phyloP scores from a whole-genome alignment of 2,888 invertebrate genomes.

The Drosophila seclusa region DNA sequence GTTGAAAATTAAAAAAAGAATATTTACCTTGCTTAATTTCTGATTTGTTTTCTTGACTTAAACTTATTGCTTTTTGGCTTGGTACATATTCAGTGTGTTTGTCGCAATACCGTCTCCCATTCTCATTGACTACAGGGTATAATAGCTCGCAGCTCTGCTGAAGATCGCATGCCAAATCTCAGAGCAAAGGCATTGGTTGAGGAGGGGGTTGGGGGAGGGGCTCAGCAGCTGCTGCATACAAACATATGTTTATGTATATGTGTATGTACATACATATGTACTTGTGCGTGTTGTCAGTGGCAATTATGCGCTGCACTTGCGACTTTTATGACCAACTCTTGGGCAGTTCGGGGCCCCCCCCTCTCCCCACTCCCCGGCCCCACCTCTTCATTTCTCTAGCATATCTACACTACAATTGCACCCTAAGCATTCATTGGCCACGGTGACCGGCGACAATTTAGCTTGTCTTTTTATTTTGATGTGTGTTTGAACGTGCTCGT shows the following conservation, averaged over 20 bases:
- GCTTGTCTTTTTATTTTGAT: constrained; percentile 2
- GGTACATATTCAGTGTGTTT: neutral
- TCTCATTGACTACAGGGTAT: constrained; percentile 22
- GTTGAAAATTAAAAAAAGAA: neutral
- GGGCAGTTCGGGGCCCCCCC: constrained; percentile 12
- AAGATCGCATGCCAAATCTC: constrained; percentile 45
- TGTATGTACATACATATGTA: neutral
- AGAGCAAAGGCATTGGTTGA: neutral
- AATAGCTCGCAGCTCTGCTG: constrained; percentile 11
- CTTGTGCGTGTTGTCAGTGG: constrained; percentile 47
- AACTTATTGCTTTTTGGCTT: neutral
- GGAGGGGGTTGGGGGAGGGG: neutral
- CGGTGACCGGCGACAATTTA: constrained; percentile 40
- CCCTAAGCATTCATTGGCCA: constrained; percentile 21
- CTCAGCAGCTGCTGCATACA: neutral
- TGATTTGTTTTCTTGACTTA: neutral
- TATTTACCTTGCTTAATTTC: neutral
- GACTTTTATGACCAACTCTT: constrained; percentile 47
- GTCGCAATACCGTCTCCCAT: neutral
- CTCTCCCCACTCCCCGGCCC: neutral
- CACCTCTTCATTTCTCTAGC: neutral
- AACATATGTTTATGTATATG: neutral
- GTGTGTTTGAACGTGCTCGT: constrained; percentile 33
- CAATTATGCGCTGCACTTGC: constrained; percentile 63
- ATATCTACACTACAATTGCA: constrained; percentile 1